phyloP scores from a whole-genome alignment of 2,888 invertebrate species.

The Sphaerolaimus hirsutus region DNA sequence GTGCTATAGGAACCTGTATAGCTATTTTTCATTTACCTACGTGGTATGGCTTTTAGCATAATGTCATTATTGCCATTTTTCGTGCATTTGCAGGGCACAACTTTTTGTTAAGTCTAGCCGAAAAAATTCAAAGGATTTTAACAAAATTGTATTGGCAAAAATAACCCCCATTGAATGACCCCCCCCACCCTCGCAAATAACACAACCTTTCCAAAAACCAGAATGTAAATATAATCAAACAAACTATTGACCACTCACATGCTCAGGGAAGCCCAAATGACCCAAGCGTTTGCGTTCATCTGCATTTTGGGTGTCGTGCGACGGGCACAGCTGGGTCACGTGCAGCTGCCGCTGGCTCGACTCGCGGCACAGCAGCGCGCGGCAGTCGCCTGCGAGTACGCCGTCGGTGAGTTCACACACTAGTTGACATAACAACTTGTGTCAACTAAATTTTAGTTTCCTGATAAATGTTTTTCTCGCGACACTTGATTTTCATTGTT shows the following conservation, averaged over 20 bases:
- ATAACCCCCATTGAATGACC: neutral
- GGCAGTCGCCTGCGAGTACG: conserved; percentile 40
- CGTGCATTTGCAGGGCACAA: too few relatives aligned
- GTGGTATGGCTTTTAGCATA: too few relatives aligned
- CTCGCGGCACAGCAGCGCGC: conserved; percentile 53
- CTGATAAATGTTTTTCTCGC: too few relatives aligned
- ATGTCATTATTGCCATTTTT: too few relatives aligned
- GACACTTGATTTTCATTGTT: too few relatives aligned
- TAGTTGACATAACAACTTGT: too few relatives aligned
- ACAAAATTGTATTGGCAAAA: neutral
- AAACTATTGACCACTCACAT: conserved; percentile 31
- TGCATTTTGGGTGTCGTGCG: conserved; percentile 59
- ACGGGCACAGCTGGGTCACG: conserved; percentile 55
- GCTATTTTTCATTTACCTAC: too few relatives aligned
- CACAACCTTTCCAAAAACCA: neutral
- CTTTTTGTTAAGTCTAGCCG: neutral
- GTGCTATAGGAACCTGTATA: too few relatives aligned
- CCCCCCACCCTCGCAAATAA: neutral
- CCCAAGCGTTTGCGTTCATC: conserved; percentile 54
- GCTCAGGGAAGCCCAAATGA: conserved; percentile 47
- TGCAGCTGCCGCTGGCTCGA: conserved; percentile 49
- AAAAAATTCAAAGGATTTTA: neutral
- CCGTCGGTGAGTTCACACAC: too few relatives aligned
- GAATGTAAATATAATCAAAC: neutral
- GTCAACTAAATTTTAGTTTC: too few relatives aligned